These are phyloP conservation scores for Chaetops frenatus DNA, from an alignment of 2,113 vertebrate species.

Conservation along the genomic window DNA sequence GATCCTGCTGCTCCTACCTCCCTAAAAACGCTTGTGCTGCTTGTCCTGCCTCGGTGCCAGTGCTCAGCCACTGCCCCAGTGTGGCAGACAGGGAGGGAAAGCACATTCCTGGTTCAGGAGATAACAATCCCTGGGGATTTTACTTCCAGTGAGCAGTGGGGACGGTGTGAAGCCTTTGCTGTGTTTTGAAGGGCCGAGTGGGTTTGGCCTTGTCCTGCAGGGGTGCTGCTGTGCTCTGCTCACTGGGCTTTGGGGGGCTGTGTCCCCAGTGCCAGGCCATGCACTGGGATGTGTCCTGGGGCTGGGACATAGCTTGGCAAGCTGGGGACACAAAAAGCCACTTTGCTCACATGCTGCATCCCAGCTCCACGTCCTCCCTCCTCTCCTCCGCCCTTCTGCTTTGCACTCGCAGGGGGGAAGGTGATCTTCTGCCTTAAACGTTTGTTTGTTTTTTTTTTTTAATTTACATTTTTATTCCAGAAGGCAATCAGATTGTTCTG, in stretches of 20 bases:
- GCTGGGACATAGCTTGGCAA: background rate
- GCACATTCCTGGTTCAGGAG: background rate
- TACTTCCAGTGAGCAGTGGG: background rate
- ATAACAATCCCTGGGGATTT: background rate
- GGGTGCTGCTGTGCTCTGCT: background rate
- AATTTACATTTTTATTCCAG: background rate
- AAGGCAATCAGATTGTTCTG: background rate
- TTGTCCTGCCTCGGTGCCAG: background rate
- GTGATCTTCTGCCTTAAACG: slow-evolving; percentile 4
- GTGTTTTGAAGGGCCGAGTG: fast-evolving
- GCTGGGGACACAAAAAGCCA: background rate
- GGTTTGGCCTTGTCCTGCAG: background rate
- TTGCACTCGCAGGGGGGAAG: background rate
- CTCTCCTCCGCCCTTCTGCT: background rate
- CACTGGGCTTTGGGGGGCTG: background rate
- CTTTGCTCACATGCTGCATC: background rate
- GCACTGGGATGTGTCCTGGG: background rate
- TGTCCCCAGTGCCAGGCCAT: fast-evolving
- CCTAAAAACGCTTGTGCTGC: background rate
- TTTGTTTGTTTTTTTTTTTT: background rate
- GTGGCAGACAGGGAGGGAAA: background rate
- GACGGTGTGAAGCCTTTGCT: background rate
- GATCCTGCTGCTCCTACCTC: background rate
- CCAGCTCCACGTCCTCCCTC: fast-evolving
- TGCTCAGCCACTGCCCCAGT: fast-evolving